Evolutionary conservation across 2,888 invertebrate species (phyloP), one percentile per base, ranked within the genome.

Genomic region (Luperina nickerlii): DNA sequence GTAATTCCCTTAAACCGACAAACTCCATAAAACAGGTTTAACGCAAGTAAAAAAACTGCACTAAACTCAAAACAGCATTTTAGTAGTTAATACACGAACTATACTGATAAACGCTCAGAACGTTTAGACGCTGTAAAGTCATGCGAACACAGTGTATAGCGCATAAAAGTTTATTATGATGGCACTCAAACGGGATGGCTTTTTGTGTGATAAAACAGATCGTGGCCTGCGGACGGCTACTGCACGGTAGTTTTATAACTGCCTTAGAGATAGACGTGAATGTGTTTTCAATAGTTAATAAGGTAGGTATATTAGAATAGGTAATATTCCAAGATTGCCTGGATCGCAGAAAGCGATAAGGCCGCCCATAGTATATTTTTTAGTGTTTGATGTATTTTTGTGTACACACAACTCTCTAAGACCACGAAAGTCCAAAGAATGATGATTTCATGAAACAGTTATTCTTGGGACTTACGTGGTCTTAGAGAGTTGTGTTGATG

Each of bases 111-210:
- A 76, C 48, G 76, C 51, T 65, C 5, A 42, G 74, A 72, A 65
- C 71, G 74, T 45, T 72, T 63, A 66, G 42, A 63, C 11, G 38
- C 20, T 74, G 24, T 70, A 70, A 84, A 76, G 15, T 67, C 24
- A n/a, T 24, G 38, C 45, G 32, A 42, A 45, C 24, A 57, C 60
- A 42, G 32, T 68, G 5, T 73, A 51, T 54, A 60, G 65, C 48
- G 38, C 42, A 54, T 77, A 72, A 81, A 86, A 79, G 24, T 84
- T 87, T 84, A 79, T 75, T 81, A 82, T 74, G 71, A 81, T 79
- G 32, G 63, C 69, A 8, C 48, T 79, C 38, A 8, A 62, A 66
- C 42, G 20, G 38, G 38, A 51, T 68, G 18, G 42, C 51, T 75
- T 71, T 63, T 70, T 72, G 66, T 73, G 69, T 72, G 67, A 76